Percentiles rank a stretch among this genome's conserved stretches.
phyloP scores from a whole-genome alignment of 1,140 invertebrate genomes.

The Drosophila aff. region DNA sequence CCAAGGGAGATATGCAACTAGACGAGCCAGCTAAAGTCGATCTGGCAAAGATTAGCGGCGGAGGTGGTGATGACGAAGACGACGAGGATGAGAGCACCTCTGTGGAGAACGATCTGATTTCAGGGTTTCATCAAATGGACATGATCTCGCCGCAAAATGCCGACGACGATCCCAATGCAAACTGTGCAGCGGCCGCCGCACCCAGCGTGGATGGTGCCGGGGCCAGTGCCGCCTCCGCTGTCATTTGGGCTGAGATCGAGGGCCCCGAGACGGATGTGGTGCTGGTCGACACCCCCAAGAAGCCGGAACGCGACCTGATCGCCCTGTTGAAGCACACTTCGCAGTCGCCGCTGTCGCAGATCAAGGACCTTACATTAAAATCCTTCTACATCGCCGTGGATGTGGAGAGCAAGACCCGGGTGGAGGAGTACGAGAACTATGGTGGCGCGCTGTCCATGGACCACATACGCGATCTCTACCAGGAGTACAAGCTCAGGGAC shows the following conservation, averaged over 20 bases:
- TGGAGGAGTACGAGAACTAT: constrained; percentile 72
- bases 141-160: constrained; percentile 72
- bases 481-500: constrained; percentile 88
- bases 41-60: constrained; percentile 19
- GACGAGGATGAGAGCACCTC: constrained; percentile 87
- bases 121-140: constrained; percentile 85
- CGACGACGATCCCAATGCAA: constrained; percentile 86
- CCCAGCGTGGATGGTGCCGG: constrained; percentile 87
- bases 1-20: constrained; percentile 32
- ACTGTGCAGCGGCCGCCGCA: constrained; percentile 84
- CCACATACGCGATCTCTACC: constrained; percentile 88
- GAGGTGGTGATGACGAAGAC: constrained; percentile 73
- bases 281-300: constrained; percentile 89
- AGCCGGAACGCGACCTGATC: constrained; percentile 88
- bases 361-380: constrained; percentile 77
- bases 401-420: constrained; percentile 85
- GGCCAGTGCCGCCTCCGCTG: constrained; percentile 86
- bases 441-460: constrained; percentile 82
- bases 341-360: constrained; percentile 59
- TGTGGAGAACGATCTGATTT: constrained; percentile 85
- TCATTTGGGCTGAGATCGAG: constrained; percentile 90
- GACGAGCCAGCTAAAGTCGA: constrained; percentile 35
- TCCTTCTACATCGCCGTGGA: constrained; percentile 88
- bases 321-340: constrained; percentile 87
- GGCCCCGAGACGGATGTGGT: constrained; percentile 89